Percentiles rank a stretch among this genome's conserved stretches.
Conservation (phyloP, 2,797 vertebrate genomes). For the Platalea minor region DNA sequence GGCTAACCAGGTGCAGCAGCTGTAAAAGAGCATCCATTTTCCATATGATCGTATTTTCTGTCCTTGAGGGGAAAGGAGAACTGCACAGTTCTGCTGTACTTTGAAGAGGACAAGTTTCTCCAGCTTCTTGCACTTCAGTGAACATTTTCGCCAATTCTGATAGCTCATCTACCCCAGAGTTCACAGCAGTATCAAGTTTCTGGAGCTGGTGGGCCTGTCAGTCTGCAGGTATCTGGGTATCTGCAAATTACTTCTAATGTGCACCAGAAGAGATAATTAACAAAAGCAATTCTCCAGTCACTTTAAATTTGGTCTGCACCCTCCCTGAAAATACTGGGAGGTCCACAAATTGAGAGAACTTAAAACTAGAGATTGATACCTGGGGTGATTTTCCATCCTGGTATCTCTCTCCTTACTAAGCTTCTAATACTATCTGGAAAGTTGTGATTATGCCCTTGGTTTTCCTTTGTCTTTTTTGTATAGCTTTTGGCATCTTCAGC, state of each 20-base stretch:
- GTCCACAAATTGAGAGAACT: not conserved
- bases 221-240: not conserved
- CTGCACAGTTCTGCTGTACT: not conserved
- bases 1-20: slow-evolving; percentile 13
- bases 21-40: not conserved
- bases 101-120: not conserved
- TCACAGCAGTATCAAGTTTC: not conserved
- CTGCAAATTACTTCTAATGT: not conserved
- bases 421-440: not conserved
- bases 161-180: not conserved
- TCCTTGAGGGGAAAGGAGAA: slow-evolving; percentile 1
- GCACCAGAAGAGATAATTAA: not conserved
- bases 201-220: not conserved
- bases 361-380: not conserved
- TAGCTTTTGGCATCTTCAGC: not conserved
- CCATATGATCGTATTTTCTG: not conserved
- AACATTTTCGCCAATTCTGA: not conserved
- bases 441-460: not conserved
- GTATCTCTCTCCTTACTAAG: not conserved
- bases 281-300: not conserved
- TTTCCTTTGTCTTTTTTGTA: not conserved
- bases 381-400: not conserved
- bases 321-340: not conserved
- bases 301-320: not conserved
- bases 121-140: not conserved